Evolutionary conservation across 2,797 vertebrate species (phyloP).

Genomic region (Amniataba percoides): DNA sequence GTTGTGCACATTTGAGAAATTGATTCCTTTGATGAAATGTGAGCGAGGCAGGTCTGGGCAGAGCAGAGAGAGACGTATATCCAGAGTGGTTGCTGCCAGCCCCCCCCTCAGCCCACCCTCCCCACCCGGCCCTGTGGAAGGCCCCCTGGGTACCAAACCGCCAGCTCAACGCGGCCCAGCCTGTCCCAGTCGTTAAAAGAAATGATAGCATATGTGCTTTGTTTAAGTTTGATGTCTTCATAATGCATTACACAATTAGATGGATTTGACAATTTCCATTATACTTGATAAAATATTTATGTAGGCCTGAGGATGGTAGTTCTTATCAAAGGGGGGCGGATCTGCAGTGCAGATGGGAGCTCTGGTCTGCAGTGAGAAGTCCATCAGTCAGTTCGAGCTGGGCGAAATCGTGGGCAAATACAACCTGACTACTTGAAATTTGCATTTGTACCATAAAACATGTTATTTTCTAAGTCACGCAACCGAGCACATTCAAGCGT

Average conservation of each 20-base stretch:
- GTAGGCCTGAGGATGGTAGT: slow-evolving; percentile 98
- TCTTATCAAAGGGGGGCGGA: slow-evolving; percentile 95
- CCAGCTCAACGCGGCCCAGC: slow-evolving; percentile 82
- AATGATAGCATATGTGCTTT: slow-evolving; percentile 99
- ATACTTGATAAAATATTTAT: slow-evolving; percentile 99
- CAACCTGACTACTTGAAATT: slow-evolving; percentile 46
- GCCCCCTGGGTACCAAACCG: slow-evolving; percentile 94
- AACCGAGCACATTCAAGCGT: slow-evolving; percentile 20
- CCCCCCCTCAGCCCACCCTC: slow-evolving; percentile 72
- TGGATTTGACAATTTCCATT: slow-evolving; percentile 99
- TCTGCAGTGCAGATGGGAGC: slow-evolving; percentile 93
- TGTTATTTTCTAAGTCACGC: slow-evolving; percentile 33
- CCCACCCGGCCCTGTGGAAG: slow-evolving; percentile 67
- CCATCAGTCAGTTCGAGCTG: slow-evolving; percentile 91
- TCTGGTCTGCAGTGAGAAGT: slow-evolving; percentile 73
- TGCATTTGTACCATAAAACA: slow-evolving; percentile 24
- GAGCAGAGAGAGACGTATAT: slow-evolving; percentile 92
- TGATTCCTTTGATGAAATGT: slow-evolving; percentile 99
- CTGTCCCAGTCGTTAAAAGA: slow-evolving; percentile 93
- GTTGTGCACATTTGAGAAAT: slow-evolving; percentile 99
- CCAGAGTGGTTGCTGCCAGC: slow-evolving; percentile 91
- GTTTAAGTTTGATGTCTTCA: slow-evolving; percentile 99
- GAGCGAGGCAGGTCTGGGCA: slow-evolving; percentile 88
- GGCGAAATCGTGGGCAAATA: slow-evolving; percentile 38
- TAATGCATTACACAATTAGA: slow-evolving; percentile 99